Evolutionary conservation across 1,140 invertebrate genomes (phyloP).

Genomic region (Portunus trituberculatus): DNA sequence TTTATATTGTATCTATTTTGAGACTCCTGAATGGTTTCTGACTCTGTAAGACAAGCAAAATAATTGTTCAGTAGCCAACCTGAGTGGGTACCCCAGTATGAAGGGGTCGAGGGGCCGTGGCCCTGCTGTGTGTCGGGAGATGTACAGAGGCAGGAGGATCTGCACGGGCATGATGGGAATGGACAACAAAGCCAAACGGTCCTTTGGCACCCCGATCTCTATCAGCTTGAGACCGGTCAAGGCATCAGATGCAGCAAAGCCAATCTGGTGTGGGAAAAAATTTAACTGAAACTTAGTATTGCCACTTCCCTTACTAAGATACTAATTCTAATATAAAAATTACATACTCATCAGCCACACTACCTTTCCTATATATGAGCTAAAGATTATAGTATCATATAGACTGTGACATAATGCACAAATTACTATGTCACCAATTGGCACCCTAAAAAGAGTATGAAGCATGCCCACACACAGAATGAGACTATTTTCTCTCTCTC

Average conservation of each 20-base stretch:
- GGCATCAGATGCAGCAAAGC: slow-evolving; percentile 97
- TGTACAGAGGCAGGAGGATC: slow-evolving; percentile 90
- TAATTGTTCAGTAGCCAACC: slow-evolving; percentile 80
- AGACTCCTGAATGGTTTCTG: neutral
- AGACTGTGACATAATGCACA: too few relatives aligned
- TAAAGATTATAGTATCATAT: too few relatives aligned
- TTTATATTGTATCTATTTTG: too few relatives aligned
- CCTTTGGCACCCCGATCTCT: slow-evolving; percentile 97
- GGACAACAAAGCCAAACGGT: slow-evolving; percentile 94
- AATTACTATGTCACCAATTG: too few relatives aligned
- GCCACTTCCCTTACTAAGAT: too few relatives aligned
- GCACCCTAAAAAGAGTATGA: too few relatives aligned
- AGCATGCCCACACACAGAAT: too few relatives aligned
- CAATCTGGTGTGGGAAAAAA: slow-evolving; percentile 84
- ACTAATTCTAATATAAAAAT: too few relatives aligned
- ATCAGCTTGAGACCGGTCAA: slow-evolving; percentile 97
- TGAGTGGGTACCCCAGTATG: slow-evolving; percentile 93
- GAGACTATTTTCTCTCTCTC: too few relatives aligned
- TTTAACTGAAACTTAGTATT: too few relatives aligned
- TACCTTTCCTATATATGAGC: too few relatives aligned
- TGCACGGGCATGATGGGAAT: slow-evolving; percentile 97
- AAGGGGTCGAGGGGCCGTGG: slow-evolving; percentile 93
- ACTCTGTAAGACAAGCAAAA: neutral
- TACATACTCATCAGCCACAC: too few relatives aligned
- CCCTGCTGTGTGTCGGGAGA: slow-evolving; percentile 93